Evolutionary conservation across 1,140 invertebrate species (phyloP).

Genomic region (Monochamus saltuarius): DNA sequence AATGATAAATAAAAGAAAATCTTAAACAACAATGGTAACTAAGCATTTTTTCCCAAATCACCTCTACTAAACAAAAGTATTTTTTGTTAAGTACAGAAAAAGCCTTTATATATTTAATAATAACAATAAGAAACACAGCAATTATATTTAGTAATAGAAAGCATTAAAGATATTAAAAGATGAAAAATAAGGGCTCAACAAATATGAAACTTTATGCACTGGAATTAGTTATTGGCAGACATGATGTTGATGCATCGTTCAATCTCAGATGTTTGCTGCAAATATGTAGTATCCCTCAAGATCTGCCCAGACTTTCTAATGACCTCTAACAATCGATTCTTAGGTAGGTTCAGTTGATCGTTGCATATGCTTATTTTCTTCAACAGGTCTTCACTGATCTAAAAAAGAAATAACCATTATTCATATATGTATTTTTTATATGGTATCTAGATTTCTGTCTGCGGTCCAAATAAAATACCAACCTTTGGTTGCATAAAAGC

Average conservation of each 20-base stretch:
- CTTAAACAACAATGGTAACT: no score
- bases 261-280: conserved; percentile 68
- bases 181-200: no score
- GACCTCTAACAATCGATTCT: conserved; percentile 62
- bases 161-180: no score
- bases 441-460: not conserved
- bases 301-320: conserved; percentile 66
- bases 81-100: no score
- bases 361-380: conserved; percentile 68
- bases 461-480: conserved; percentile 25
- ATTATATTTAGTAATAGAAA: no score
- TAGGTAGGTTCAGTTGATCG: conserved; percentile 66
- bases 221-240: conserved; percentile 68
- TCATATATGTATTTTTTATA: conserved; percentile 1
- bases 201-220: no score
- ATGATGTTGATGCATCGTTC: conserved; percentile 73
- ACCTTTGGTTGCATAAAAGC: conserved; percentile 67
- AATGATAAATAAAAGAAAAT: no score
- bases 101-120: no score
- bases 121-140: no score
- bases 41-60: no score
- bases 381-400: conserved; percentile 63
- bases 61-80: no score
- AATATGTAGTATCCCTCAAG: conserved; percentile 71
- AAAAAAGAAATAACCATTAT: conserved; percentile 36